Evolutionary conservation across 1,140 invertebrate species (phyloP), one percentile per base, ranked within the genome.

Genomic region (Drosophila melanica): DNA sequence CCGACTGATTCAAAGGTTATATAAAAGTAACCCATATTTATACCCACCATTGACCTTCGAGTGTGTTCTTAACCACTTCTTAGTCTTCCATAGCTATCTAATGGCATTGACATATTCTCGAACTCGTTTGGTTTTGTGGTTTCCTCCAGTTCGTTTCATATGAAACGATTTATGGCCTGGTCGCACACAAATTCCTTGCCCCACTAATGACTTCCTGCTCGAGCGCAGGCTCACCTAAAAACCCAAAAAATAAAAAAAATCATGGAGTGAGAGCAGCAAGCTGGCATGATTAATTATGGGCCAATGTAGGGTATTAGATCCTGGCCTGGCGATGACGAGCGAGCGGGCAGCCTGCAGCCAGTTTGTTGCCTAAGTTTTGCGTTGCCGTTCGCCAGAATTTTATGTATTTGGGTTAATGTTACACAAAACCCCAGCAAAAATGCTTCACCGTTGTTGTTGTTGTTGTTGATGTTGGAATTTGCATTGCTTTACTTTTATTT

Each of bases 391-490:
- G 20, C 54, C 69, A 72, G 73, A 76, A 76, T 72, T 68, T 86
- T 89, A 89, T 90, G 84, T 90, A 89, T 89, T 90, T 87, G 79
- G 84, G 84, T 89, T 89, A 89, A 89, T 89, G 84, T 89, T 90
- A 89, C 84, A 84, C 73, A 60, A 75, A 85, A 58, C 64, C 45
- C 3, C 57, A 57, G 41, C 42, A 51, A 48, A 68, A 70, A 44
- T 50, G 35, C 39, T 37, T 33, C 7, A 8, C 12, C 35, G 27
- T 16, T 59, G 33, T 23, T 53, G 18, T 27, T 57, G 50, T 11
- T 23, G 18, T 35, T 59, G 42, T 27, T 63, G 16, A 37, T 50
- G 59, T 35, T 71, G 12, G 57, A 44, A 51, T 71, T 76, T 67
- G 72, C 82, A 79, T 82, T 87, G 84, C 82, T 82, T 87, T 86